Percentiles rank a stretch among this genome's conserved stretches.
Conservation (phyloP, 2,797 vertebrate species). For the Myotis findleyi region DNA sequence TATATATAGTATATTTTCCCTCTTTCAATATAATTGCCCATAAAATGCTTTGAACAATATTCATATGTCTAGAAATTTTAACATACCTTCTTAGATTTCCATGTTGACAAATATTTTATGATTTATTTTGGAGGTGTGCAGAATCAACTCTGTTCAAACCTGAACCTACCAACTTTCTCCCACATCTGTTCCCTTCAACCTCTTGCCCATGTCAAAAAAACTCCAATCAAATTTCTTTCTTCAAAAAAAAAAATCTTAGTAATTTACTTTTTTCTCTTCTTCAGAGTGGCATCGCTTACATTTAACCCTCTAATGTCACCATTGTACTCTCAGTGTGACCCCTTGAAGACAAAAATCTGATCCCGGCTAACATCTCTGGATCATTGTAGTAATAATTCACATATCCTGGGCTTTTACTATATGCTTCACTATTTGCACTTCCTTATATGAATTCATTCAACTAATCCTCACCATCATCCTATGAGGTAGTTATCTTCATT, state of each 20-base stretch:
- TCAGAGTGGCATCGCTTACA: background rate
- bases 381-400: background rate
- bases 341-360: background rate
- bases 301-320: background rate
- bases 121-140: background rate
- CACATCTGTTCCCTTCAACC: background rate
- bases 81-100: background rate
- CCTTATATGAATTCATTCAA: background rate
- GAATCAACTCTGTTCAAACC: background rate
- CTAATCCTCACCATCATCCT: background rate
- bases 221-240: background rate
- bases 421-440: background rate
- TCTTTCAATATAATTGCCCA: conserved; percentile 4
- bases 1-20: background rate
- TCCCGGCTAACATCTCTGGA: background rate
- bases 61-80: background rate
- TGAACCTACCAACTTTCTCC: background rate
- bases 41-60: conserved; percentile 15
- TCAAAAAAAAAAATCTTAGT: background rate
- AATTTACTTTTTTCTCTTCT: background rate
- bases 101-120: background rate
- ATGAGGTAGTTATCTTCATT: background rate
- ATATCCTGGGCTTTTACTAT: background rate
- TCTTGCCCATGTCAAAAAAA: background rate
- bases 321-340: background rate